Percentiles rank a stretch among this genome's conserved stretches.
Evolutionary conservation across 1,140 invertebrate species (phyloP).

Genomic region (Drosophila sp.): DNA sequence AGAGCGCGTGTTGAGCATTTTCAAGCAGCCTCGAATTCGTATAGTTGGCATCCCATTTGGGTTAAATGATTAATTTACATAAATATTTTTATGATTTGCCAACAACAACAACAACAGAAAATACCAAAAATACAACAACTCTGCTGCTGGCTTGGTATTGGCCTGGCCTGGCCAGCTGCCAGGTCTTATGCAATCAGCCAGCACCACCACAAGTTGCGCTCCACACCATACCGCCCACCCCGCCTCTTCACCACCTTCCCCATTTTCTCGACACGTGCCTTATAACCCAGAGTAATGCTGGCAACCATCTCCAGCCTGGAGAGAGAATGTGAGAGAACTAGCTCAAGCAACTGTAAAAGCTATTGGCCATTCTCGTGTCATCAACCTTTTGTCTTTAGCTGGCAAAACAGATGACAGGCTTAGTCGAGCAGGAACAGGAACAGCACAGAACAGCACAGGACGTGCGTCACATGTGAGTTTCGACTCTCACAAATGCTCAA

Average conservation of each 20-base stretch:
- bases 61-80: slow-evolving; percentile 82
- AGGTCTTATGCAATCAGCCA: slow-evolving; percentile 69
- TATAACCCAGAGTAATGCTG: slow-evolving; percentile 3
- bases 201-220: slow-evolving; percentile 40
- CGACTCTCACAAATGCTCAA: slow-evolving; percentile 39
- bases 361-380: slow-evolving; percentile 62
- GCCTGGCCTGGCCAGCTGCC: slow-evolving; percentile 52
- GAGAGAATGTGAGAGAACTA: slow-evolving; percentile 57
- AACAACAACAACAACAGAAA: slow-evolving; percentile 40
- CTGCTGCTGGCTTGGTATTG: slow-evolving; percentile 1
- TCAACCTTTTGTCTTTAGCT: slow-evolving; percentile 71
- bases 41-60: slow-evolving; percentile 67
- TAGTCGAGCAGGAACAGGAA: slow-evolving; percentile 39
- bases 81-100: slow-evolving; percentile 82
- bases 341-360: slow-evolving; percentile 78
- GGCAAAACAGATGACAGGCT: slow-evolving; percentile 64
- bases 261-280: slow-evolving; percentile 49
- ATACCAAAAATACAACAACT: neutral
- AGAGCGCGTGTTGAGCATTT: slow-evolving; percentile 75
- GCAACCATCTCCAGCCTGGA: slow-evolving; percentile 6
- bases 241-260: slow-evolving; percentile 5
- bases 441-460: slow-evolving; percentile 42
- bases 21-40: slow-evolving; percentile 62
- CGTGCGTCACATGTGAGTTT: slow-evolving; percentile 70
- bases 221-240: too few species aligned